Conservation (phyloP, 2,113 vertebrate species). For the Chroicocephalus ridibundus region DNA sequence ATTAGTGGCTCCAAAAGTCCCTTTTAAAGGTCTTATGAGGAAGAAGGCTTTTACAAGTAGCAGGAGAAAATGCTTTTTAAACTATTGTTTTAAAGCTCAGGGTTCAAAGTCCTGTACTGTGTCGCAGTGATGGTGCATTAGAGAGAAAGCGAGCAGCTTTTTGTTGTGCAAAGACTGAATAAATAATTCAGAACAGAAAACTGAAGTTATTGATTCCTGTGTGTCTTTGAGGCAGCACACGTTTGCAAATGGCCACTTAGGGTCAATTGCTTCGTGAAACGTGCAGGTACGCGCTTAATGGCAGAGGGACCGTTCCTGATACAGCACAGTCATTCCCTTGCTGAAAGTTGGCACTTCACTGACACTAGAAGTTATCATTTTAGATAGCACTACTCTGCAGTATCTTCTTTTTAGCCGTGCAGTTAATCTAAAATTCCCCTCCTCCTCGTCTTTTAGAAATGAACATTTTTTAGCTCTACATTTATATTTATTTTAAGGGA, state of each 20-base stretch:
- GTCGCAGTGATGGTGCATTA: not conserved
- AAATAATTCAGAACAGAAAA: slow-evolving; percentile 27
- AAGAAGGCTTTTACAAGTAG: not conserved
- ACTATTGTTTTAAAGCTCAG: fast-evolving
- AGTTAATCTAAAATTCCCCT: not conserved
- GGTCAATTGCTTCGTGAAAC: not conserved
- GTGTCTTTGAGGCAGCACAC: not conserved
- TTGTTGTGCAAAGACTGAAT: not conserved
- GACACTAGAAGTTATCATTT: not conserved
- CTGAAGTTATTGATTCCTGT: slow-evolving; percentile 9
- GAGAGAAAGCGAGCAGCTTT: not conserved
- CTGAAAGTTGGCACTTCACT: not conserved
- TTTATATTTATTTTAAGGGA: not conserved
- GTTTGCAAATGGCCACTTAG: not conserved
- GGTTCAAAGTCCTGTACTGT: not conserved
- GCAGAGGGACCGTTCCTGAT: not conserved
- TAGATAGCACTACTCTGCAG: not conserved
- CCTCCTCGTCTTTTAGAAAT: not conserved
- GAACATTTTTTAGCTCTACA: not conserved
- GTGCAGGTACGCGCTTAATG: not conserved
- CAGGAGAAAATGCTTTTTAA: not conserved
- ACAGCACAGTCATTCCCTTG: fast-evolving
- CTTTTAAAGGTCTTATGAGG: not conserved
- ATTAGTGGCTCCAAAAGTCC: not conserved
- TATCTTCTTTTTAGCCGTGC: not conserved